Percentiles rank a stretch among this genome's conserved stretches.
Conservation (phyloP, 2,888 invertebrate species). For the Osmoderma eremita region DNA sequence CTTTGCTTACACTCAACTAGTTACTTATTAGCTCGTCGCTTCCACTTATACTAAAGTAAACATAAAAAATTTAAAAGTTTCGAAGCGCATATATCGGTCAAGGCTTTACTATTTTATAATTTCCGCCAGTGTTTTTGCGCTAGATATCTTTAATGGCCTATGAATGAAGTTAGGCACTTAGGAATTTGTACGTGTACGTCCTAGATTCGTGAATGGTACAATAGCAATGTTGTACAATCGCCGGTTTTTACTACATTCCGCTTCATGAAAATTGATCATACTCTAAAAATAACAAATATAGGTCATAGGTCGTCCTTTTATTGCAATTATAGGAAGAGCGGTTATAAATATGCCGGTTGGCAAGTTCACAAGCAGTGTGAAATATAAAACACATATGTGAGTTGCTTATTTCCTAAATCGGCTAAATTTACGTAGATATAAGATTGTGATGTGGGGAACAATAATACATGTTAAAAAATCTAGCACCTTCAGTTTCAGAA, state of each 20-base stretch:
- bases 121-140: constrained; percentile 9
- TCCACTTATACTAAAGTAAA: too few relatives aligned
- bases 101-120: not conserved
- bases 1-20: too few relatives aligned
- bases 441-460: too few relatives aligned
- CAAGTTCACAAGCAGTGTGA: not conserved
- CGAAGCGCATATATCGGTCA: not conserved
- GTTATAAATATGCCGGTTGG: not conserved
- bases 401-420: not conserved
- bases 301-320: constrained; percentile 30
- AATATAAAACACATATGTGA: too few relatives aligned
- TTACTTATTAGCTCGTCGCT: too few relatives aligned
- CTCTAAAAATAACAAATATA: constrained; percentile 37
- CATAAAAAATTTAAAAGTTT: too few relatives aligned
- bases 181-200: not conserved
- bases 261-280: constrained; percentile 30
- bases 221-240: constrained; percentile 14
- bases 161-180: constrained; percentile 15
- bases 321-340: constrained; percentile 20
- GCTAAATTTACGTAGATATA: not conserved
- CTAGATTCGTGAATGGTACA: constrained; percentile 15
- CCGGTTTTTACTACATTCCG: constrained; percentile 16
- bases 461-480: too few relatives aligned
- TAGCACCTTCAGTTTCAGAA: too few relatives aligned
- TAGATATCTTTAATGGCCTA: constrained; percentile 8